Conservation (phyloP, 1,140 invertebrate genomes). For the Trypoxylus dichotomus region DNA sequence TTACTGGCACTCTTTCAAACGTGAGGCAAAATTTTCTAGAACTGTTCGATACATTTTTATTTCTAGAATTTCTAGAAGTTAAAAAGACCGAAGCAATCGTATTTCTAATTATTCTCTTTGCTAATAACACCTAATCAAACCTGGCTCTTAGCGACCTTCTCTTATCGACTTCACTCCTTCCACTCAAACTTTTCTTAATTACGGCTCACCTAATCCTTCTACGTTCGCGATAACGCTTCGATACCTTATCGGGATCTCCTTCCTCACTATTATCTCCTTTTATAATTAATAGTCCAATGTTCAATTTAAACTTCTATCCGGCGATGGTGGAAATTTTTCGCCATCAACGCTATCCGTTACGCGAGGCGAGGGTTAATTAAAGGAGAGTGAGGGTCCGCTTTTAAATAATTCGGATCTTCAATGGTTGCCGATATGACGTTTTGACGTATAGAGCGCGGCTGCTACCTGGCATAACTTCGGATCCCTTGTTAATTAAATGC, state of each 20-base stretch:
- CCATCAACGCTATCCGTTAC: not conserved
- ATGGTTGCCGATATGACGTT: not conserved
- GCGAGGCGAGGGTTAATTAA: not conserved
- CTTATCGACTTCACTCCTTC: not conserved
- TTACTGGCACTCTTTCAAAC: too few species aligned
- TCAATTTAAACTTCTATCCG: not conserved
- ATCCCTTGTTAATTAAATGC: not conserved
- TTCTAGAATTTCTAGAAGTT: too few species aligned
- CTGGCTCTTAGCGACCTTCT: not conserved
- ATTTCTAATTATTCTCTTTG: too few species aligned
- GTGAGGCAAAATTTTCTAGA: too few species aligned
- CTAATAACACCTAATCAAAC: too few species aligned
- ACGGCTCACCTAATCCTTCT: not conserved
- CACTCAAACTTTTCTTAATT: not conserved
- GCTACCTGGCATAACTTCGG: not conserved
- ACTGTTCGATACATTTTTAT: too few species aligned
- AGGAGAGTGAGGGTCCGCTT: not conserved
- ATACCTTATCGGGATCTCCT: not conserved
- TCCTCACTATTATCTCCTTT: not conserved
- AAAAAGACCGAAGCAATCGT: too few species aligned
- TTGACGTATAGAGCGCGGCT: not conserved
- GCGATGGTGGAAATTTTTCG: not conserved
- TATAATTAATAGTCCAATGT: not conserved
- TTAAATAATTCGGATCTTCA: not conserved
- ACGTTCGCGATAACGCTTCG: not conserved